Evolutionary conservation across 53 echinoderm and acorn worm species (phyloP), one percentile per base, ranked within the genome.

Genomic region (Pentamera pediparva): DNA sequence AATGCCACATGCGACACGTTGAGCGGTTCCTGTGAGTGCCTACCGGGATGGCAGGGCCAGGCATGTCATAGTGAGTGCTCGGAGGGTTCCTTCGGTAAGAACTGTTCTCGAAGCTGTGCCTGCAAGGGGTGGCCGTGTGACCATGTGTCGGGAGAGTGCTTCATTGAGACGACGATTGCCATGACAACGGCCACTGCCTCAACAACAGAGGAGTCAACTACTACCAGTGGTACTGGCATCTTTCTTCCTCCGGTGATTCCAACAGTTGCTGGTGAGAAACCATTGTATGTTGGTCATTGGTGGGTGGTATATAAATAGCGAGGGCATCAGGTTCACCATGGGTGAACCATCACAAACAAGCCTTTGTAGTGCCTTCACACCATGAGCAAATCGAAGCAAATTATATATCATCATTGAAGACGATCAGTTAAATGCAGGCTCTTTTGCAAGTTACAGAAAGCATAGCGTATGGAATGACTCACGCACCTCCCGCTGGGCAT

Each of bases 31-130:
- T 83, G 83, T 34, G 70, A 50, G 13, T 83, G 83, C 39, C 77
- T 47, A n/a, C 77, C 70, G 5, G 83, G 83, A 27, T 83, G 83
- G 83, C 49, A 39, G 26, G 83, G 83, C n/a, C 57, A 57, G 26
- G 29, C 59, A 4, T 83, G 83, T 39, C 59, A 83, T 21, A 27
- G 58, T 6, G 24, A 31, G 2, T 83, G 83, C 51, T 24, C 41
- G 4, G 56, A 67, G 18, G 76, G 76, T 4, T 76, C n/a, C 36
- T 55, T 69, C 25, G 83, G 77, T 7, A 71, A 35, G 22, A 77
- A 70, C 59, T 83, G 83, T 37, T 72, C 73, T 12, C 35, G 54
- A 19, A 24, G 36, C 17, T 72, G 73, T 26, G 29, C 3, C n/a
- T 72, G 73, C 30, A 35, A 72, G 35, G 73, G 53, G n/a, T 51